Conservation (phyloP, 2,797 vertebrate species). For the Muscicapa striata region DNA sequence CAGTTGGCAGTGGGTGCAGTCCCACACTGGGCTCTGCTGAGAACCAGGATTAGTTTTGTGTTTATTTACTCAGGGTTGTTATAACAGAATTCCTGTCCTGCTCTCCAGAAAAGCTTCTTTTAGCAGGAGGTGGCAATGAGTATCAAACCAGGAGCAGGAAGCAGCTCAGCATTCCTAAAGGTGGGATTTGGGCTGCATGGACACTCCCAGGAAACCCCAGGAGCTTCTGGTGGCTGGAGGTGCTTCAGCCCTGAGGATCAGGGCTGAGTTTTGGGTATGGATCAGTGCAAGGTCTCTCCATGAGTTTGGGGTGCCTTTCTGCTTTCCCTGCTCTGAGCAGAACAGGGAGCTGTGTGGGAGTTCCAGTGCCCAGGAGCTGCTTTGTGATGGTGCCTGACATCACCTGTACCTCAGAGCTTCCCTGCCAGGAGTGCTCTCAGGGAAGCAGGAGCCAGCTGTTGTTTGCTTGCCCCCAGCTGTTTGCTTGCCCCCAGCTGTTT, state of each 20-base stretch:
- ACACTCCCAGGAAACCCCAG: neutral
- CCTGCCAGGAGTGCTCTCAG: neutral
- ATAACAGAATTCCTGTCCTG: neutral
- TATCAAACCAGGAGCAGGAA: neutral
- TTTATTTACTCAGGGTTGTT: neutral
- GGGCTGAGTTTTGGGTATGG: neutral
- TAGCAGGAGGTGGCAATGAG: neutral
- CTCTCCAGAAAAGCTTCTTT: neutral
- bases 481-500: neutral
- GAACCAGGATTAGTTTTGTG: neutral
- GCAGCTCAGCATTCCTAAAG: neutral
- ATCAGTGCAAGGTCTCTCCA: neutral
- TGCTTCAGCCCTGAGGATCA: neutral
- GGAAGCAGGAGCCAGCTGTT: neutral
- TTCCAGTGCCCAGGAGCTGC: neutral
- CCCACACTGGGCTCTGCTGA: fast-evolving
- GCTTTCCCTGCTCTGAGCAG: neutral
- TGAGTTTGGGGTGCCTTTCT: neutral
- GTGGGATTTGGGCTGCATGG: neutral
- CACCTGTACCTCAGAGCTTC: neutral
- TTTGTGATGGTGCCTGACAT: neutral
- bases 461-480: neutral
- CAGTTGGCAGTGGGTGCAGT: neutral
- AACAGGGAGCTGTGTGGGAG: neutral
- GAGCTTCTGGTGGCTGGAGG: neutral